phyloP scores from a whole-genome alignment of 2,113 vertebrate genomes.

The Leucosticte australis region DNA sequence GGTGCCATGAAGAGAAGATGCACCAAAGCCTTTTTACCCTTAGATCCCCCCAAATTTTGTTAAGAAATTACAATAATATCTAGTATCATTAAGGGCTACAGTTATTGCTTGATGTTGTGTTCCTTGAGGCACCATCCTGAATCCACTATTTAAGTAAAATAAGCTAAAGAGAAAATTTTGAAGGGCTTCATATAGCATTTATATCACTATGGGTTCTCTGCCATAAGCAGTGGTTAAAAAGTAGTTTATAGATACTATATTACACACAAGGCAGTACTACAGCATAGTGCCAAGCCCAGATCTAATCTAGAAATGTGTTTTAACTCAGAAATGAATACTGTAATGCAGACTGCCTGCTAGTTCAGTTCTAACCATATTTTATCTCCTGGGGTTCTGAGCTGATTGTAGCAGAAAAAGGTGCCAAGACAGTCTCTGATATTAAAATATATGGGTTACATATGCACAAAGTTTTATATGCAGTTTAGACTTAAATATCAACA shows the following conservation, averaged over 20 bases:
- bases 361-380: conserved; percentile 36
- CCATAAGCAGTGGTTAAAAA: conserved; percentile 14
- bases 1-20: not conserved
- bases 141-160: not conserved
- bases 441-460: conserved; percentile 59
- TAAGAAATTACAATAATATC: not conserved
- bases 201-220: not conserved
- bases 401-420: conserved; percentile 51
- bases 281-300: conserved; percentile 2
- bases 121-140: not conserved
- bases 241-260: conserved; percentile 20
- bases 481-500: conserved; percentile 23
- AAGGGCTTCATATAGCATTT: not conserved
- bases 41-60: not conserved
- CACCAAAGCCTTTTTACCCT: not conserved
- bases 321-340: conserved; percentile 30
- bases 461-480: not conserved
- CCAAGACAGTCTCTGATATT: conserved; percentile 22
- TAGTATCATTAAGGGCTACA: not conserved
- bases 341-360: conserved; percentile 29
- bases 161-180: not conserved
- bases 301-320: conserved; percentile 38
- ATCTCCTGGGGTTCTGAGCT: conserved; percentile 22
- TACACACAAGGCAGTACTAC: not conserved
- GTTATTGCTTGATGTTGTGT: not conserved